phyloP scores from a whole-genome alignment of 2,797 vertebrate genomes.

The Coluber constrictor region DNA sequence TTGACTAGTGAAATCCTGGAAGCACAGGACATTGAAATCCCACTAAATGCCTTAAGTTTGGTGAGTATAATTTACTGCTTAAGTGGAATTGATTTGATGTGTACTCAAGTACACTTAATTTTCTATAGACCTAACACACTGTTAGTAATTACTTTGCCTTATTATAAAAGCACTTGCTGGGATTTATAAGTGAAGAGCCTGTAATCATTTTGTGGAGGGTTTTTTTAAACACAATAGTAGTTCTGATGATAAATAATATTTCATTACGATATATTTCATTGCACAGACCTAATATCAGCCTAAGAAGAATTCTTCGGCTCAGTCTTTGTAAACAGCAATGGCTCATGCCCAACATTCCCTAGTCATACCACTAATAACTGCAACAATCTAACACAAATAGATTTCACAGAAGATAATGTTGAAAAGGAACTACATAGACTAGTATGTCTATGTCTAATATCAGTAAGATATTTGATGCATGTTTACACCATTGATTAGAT shows the following conservation, averaged over 20 bases:
- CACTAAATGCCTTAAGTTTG: not conserved
- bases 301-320: not conserved
- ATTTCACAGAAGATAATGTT: too few relatives aligned
- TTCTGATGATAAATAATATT: not conserved
- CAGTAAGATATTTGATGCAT: not conserved
- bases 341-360: too few relatives aligned
- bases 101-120: not conserved
- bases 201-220: not conserved
- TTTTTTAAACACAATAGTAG: not conserved
- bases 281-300: not conserved
- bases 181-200: not conserved
- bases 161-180: not conserved
- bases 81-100: slow-evolving; percentile 7
- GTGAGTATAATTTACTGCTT: not conserved
- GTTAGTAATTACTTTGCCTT: not conserved
- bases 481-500: not conserved
- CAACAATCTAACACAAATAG: too few relatives aligned
- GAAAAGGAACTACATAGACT: too few relatives aligned
- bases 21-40: not conserved
- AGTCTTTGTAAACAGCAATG: too few relatives aligned
- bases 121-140: not conserved
- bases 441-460: too few relatives aligned
- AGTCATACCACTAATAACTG: too few relatives aligned
- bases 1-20: not conserved
- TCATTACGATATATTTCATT: not conserved